These are phyloP conservation scores for Triplophysa siluroides DNA, from an alignment of 2,113 vertebrate genomes.

Conservation along the genomic window DNA sequence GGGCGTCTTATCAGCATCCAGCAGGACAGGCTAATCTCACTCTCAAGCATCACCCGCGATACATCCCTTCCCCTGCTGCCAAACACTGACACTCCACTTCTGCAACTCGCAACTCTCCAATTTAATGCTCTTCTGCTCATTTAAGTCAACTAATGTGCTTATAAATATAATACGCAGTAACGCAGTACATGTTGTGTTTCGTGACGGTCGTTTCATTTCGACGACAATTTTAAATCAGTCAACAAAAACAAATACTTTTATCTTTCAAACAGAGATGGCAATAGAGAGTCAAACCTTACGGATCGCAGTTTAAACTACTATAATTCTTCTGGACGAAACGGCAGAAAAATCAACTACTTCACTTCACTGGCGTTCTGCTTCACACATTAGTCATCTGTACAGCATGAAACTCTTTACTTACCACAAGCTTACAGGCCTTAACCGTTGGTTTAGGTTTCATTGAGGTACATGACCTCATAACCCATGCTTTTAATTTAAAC, in stretches of 20 bases:
- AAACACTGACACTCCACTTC: conserved; percentile 1
- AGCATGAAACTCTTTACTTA: conserved; percentile 50
- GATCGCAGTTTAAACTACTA: too few relatives aligned
- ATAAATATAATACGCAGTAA: not conserved
- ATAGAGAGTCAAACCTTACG: too few relatives aligned
- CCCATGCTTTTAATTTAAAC: conserved; percentile 56
- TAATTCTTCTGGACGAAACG: too few relatives aligned
- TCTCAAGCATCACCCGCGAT: conserved; percentile 75
- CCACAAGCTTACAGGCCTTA: conserved; percentile 59
- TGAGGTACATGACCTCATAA: conserved; percentile 59
- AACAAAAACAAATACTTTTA: too few relatives aligned
- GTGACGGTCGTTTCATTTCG: not conserved
- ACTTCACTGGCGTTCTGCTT: not conserved
- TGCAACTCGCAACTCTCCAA: not conserved
- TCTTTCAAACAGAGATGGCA: too few relatives aligned
- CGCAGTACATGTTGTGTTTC: not conserved
- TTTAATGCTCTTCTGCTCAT: conserved; percentile 12
- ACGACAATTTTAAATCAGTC: too few relatives aligned
- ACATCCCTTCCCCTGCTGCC: conserved; percentile 63
- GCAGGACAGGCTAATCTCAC: conserved; percentile 78
- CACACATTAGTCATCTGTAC: conserved; percentile 24
- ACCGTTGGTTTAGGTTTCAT: conserved; percentile 55
- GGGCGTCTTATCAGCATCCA: conserved; percentile 73
- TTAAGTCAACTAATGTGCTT: not conserved
- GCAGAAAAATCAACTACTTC: too few relatives aligned